phyloP scores from a whole-genome alignment of 2,797 vertebrate genomes.

The Sciaenops ocellatus region DNA sequence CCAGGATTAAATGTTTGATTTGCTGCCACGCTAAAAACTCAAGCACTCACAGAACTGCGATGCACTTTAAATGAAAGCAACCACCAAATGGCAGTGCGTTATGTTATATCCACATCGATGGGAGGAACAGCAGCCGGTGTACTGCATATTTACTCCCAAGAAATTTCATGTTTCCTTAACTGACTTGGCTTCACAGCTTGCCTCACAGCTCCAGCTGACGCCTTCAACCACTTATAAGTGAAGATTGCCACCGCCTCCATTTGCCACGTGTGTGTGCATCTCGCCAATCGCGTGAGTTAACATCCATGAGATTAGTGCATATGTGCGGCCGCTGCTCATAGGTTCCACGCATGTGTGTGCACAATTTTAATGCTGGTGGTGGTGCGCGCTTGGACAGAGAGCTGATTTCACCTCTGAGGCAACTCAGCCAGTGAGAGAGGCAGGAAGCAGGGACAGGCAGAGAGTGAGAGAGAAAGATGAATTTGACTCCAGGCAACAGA shows the following conservation, averaged over 20 bases:
- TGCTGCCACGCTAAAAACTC: slow-evolving; percentile 21
- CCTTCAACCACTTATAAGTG: slow-evolving; percentile 38
- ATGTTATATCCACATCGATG: slow-evolving; percentile 1
- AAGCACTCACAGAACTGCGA: slow-evolving; percentile 30
- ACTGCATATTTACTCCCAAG: slow-evolving; percentile 48
- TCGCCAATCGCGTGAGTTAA: slow-evolving; percentile 10
- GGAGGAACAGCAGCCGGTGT: slow-evolving; percentile 22
- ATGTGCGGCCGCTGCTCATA: slow-evolving; percentile 8
- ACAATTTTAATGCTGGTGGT: slow-evolving; percentile 19
- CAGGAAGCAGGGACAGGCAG: slow-evolving; percentile 27
- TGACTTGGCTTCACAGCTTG: slow-evolving; percentile 64
- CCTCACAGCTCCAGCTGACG: slow-evolving; percentile 55
- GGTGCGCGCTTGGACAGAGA: slow-evolving; percentile 11
- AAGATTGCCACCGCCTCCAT: slow-evolving; percentile 30
- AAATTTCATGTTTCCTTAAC: slow-evolving; percentile 57
- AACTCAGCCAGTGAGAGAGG: slow-evolving; percentile 37
- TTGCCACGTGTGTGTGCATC: slow-evolving; percentile 23
- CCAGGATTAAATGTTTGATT: slow-evolving; percentile 58
- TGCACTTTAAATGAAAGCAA: slow-evolving; percentile 52
- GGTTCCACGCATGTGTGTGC: slow-evolving; percentile 3
- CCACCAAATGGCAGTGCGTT: slow-evolving; percentile 39
- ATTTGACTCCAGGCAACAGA: slow-evolving; percentile 81
- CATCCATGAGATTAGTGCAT: slow-evolving; percentile 17
- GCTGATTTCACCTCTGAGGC: slow-evolving; percentile 43
- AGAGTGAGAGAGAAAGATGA: slow-evolving; percentile 19